Evolutionary conservation across 2,888 invertebrate species (phyloP).

Genomic region (Nyleta sp.): DNA sequence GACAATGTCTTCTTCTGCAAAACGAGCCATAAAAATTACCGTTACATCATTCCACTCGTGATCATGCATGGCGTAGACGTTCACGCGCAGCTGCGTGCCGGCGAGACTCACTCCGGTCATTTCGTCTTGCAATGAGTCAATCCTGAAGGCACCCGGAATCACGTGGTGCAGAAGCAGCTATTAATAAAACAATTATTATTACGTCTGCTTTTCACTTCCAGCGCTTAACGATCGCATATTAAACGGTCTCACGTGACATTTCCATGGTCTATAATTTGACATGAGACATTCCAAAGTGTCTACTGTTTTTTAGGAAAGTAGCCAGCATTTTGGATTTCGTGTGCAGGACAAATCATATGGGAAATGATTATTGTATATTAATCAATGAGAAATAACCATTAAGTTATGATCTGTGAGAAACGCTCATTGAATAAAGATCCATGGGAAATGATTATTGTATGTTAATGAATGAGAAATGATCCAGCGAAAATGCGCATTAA

Average conservation of each 20-base stretch:
- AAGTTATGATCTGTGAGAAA: too few relatives aligned
- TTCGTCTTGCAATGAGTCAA: constrained; percentile 91
- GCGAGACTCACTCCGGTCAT: constrained; percentile 95
- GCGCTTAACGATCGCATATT: constrained; percentile 1
- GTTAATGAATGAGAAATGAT: too few relatives aligned
- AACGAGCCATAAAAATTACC: constrained; percentile 81
- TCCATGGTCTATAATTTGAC: not conserved
- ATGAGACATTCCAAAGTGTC: too few relatives aligned
- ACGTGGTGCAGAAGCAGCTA: constrained; percentile 93
- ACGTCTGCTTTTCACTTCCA: constrained; percentile 13
- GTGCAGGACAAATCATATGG: too few relatives aligned
- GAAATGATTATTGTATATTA: too few relatives aligned
- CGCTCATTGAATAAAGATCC: too few relatives aligned
- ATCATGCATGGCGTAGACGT: constrained; percentile 94
- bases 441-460: too few relatives aligned
- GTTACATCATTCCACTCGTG: constrained; percentile 94
- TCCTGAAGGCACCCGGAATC: constrained; percentile 92
- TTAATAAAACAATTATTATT: constrained; percentile 47
- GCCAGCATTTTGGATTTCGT: too few relatives aligned
- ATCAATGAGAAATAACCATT: too few relatives aligned
- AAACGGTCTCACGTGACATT: constrained; percentile 1
- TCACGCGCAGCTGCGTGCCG: constrained; percentile 93
- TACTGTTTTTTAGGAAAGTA: too few relatives aligned
- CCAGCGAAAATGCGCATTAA: too few relatives aligned
- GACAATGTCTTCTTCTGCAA: constrained; percentile 37